Evolutionary conservation across 2,797 vertebrate genomes (phyloP), one percentile per base, ranked within the genome.

Genomic region (Discoglossus pictus): DNA sequence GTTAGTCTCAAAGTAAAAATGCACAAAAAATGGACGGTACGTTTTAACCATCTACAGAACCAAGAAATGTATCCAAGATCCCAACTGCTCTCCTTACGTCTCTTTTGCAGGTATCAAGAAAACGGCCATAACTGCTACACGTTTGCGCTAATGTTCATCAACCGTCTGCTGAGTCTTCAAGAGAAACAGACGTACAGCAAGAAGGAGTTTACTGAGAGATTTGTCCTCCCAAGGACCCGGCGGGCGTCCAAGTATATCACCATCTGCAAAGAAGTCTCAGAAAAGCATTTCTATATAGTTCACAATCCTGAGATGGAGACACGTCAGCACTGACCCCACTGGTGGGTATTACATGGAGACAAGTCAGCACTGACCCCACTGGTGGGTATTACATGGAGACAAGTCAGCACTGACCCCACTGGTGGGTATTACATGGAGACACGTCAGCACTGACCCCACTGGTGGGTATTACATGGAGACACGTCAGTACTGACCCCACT

Each of bases 121-220:
- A 76, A 89, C 1, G 65, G 74, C 2, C 91, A 98, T 79, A 99
- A 99, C 83, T 98, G 96, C 81, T 95, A 90, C 82, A 92, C 79
- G 0, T 99, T 87, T 1, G 89, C 92, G 0, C 80, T 97, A 44
- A 79, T 72, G 2, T 98, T 98, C 65, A 72, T 98, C 2, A 99
- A 98, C 78, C 76, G 88, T 0, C 16, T 98, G 0, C 82, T 94
- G 74, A 72, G 48, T 0, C 72, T 74, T 0, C 90, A 93, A 62
- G 89, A 90, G 1, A 84, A 75, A 40, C 55, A 2, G 6, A 43
- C 70, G 0, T 79, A 96, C 75, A 89, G 68, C 75, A 92, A 90
- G 73, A 82, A 80, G 0, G 75, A 85, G 24, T 95, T 99, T 79
- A 94, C 90, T 0, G 84, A 89, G 58, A 84, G 56, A 20, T 95